These are phyloP conservation scores for Heliconius ethilla DNA, from an alignment of 2,888 invertebrate species.

Conservation along the genomic window DNA sequence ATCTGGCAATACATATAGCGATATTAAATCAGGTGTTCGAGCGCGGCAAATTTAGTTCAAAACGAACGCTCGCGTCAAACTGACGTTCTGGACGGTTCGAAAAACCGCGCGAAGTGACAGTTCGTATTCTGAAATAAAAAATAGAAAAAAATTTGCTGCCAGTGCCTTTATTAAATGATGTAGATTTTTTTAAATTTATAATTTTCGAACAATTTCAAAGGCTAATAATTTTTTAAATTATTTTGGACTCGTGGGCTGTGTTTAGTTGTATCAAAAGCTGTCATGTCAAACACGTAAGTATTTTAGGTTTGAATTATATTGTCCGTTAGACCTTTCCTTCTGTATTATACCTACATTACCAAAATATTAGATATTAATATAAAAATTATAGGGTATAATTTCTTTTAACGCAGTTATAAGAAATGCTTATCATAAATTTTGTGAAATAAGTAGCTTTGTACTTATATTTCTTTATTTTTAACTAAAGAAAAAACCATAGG, in stretches of 20 bases:
- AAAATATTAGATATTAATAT: not conserved
- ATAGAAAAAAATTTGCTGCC: constrained; percentile 37
- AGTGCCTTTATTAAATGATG: constrained; percentile 51
- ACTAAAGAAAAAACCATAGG: too few species aligned
- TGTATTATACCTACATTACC: not conserved
- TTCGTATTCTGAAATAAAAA: constrained; percentile 44
- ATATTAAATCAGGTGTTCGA: constrained; percentile 57
- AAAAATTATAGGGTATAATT: too few species aligned
- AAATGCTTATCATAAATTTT: too few species aligned
- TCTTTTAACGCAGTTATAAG: too few species aligned
- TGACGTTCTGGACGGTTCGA: constrained; percentile 53
- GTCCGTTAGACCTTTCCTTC: constrained; percentile 9
- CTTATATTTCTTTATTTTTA: too few species aligned
- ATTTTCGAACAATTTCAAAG: not conserved
- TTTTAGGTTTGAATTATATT: constrained; percentile 48
- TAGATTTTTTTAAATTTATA: constrained; percentile 44
- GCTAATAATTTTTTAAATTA: constrained; percentile 42
- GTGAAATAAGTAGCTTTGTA: too few species aligned
- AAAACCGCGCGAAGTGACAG: constrained; percentile 59
- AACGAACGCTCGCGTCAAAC: constrained; percentile 51
- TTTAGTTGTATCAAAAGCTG: constrained; percentile 53
- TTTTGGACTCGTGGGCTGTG: constrained; percentile 50
- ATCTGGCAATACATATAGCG: constrained; percentile 46
- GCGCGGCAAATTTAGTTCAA: constrained; percentile 57
- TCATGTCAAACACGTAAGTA: constrained; percentile 62